Evolutionary conservation across 2,888 invertebrate genomes (phyloP), one percentile per base, ranked within the genome.

Genomic region (Slavum lentiscoides): DNA sequence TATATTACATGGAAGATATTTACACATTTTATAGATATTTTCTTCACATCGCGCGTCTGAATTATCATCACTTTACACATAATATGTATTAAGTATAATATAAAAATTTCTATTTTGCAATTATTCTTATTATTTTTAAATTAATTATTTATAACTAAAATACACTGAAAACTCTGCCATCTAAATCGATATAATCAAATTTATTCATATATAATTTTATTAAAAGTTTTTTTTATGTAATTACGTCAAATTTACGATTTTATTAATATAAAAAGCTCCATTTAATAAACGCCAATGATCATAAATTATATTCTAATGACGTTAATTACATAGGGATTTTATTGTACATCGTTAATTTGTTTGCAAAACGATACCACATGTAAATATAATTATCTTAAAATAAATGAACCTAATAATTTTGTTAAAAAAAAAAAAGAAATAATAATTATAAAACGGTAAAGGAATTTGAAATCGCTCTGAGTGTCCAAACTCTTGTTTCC

Each of bases 401-500:
- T 58, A 70, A 72, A 39, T 59, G 37, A 39, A 23, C 7, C 4
- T 11, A 19, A 15, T 49, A 67, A 5, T 1, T 58, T 13, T 39
- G 21, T 58, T 13, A 37, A 58, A 75, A 59, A 43, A 58, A 30
- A 30, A 2, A 30, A 30, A n/a, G n/a, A 2, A 30, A 30, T 30
- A 30, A 59, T 49, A 49, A 43, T 30, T 58, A 59, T 9, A 59
- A 67, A 30, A n/a, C 13, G 1, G 15, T 39, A 15, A 37, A 43
- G 11, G 49, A 43, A 23, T 43, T 73, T 61, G 23, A 61, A 73
- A 61, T 15, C 15, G 30, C 43, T 75, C 19, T 0, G 23, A 59
- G 30, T 30, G 30, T 49, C 15, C 23, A 43, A 75, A 67, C 43
- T 23, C 30, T 68, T 43, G 43, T 75, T 59, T 68, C 59, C 15